phyloP scores from a whole-genome alignment of 2,888 invertebrate genomes.

The Heliconius cydno region DNA sequence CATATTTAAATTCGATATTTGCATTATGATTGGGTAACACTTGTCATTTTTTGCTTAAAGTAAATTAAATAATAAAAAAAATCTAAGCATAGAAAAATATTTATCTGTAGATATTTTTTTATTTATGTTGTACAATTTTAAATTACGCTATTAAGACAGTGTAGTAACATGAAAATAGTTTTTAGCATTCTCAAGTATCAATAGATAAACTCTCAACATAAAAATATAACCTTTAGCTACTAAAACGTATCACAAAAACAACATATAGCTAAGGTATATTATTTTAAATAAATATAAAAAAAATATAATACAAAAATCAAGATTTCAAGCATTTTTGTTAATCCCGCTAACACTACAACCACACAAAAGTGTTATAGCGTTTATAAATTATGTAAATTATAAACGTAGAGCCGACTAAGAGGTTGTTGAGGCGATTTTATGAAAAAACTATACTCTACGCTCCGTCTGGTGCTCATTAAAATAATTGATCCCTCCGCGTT shows the following conservation, averaged over 20 bases:
- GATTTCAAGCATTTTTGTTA: neutral
- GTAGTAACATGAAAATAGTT: neutral
- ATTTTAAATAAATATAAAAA: too few relatives aligned
- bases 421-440: constrained; percentile 71
- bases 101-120: too few relatives aligned
- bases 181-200: neutral
- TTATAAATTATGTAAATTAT: constrained; percentile 81
- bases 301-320: neutral
- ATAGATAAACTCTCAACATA: neutral
- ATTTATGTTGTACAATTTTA: neutral
- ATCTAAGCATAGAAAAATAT: too few relatives aligned
- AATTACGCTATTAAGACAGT: neutral
- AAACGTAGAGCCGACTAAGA: constrained; percentile 76
- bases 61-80: too few relatives aligned
- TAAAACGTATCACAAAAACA: neutral
- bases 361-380: constrained; percentile 54
- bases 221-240: neutral
- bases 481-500: constrained; percentile 67
- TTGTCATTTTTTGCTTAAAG: too few relatives aligned
- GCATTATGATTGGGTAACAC: too few relatives aligned
- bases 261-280: neutral
- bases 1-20: too few relatives aligned
- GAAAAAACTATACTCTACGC: constrained; percentile 70
- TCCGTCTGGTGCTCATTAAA: constrained; percentile 70
- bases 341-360: constrained; percentile 57